Conservation (phyloP, 1,140 invertebrate genomes). For the Tetraneura akinire region DNA sequence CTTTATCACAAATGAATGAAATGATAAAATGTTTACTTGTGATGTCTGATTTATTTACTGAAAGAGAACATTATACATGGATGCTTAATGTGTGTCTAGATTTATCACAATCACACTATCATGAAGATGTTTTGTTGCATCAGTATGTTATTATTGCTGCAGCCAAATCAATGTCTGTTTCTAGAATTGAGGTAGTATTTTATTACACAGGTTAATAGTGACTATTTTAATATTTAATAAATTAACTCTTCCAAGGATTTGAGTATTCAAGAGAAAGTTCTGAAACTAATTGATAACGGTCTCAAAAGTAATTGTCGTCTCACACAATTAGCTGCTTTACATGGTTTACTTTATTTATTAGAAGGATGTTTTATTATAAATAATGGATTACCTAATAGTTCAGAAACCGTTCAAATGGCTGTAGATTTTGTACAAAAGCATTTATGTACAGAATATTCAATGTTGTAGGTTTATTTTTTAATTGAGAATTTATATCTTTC, state of each 20-base stretch:
- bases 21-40: slow-evolving; percentile 67
- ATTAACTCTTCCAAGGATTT: slow-evolving; percentile 7
- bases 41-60: slow-evolving; percentile 73
- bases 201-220: not conserved
- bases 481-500: not conserved
- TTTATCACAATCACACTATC: slow-evolving; percentile 65
- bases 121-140: slow-evolving; percentile 72
- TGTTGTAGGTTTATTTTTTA: slow-evolving; percentile 25
- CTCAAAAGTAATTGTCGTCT: slow-evolving; percentile 69
- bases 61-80: slow-evolving; percentile 72
- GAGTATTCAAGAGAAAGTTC: slow-evolving; percentile 62
- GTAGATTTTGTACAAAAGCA: slow-evolving; percentile 48
- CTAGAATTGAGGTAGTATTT: slow-evolving; percentile 62
- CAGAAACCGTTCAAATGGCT: slow-evolving; percentile 40
- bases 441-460: slow-evolving; percentile 45
- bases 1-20: slow-evolving; percentile 68
- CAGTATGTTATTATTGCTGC: slow-evolving; percentile 71
- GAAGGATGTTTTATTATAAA: slow-evolving; percentile 61
- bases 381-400: slow-evolving; percentile 1
- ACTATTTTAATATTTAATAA: too few species aligned
- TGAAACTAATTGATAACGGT: slow-evolving; percentile 67
- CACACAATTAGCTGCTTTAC: slow-evolving; percentile 69
- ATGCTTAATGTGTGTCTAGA: slow-evolving; percentile 71
- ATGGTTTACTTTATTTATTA: slow-evolving; percentile 77
- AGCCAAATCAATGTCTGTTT: slow-evolving; percentile 70